Percentiles rank a stretch among this genome's conserved stretches.
Conservation (phyloP, 2,797 vertebrate species). For the Anomalospiza imberbis region DNA sequence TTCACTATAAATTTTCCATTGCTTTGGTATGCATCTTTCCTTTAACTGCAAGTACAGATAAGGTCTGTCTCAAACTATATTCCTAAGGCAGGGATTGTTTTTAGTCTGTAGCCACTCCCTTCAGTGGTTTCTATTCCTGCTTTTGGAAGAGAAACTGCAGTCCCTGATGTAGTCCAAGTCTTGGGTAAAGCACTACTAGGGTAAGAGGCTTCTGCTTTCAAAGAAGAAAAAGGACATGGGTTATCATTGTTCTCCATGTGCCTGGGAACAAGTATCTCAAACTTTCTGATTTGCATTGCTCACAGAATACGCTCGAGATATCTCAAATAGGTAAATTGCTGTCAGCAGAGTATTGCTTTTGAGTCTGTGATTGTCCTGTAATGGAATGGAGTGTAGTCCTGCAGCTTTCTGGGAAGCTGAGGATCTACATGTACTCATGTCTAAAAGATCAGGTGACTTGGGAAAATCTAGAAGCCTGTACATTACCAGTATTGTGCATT, state of each 20-base stretch:
- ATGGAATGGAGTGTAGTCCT: background rate
- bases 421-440: background rate
- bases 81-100: background rate
- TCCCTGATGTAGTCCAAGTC: background rate
- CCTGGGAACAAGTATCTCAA: background rate
- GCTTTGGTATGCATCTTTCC: background rate
- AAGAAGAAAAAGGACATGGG: background rate
- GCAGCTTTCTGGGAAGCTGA: background rate
- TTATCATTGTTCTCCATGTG: fast-evolving
- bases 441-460: background rate
- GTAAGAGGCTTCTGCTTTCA: background rate
- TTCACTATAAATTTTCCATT: background rate
- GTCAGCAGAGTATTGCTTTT: background rate
- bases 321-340: background rate
- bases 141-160: background rate
- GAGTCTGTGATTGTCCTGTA: background rate
- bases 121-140: background rate
- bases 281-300: background rate
- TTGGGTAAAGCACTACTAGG: background rate
- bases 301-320: background rate
- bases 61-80: background rate
- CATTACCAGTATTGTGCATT: background rate
- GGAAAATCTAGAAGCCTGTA: background rate
- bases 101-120: background rate
- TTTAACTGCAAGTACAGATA: background rate